Evolutionary conservation across 2,888 invertebrate species (phyloP).

Genomic region (Zaprionus lineosus): DNA sequence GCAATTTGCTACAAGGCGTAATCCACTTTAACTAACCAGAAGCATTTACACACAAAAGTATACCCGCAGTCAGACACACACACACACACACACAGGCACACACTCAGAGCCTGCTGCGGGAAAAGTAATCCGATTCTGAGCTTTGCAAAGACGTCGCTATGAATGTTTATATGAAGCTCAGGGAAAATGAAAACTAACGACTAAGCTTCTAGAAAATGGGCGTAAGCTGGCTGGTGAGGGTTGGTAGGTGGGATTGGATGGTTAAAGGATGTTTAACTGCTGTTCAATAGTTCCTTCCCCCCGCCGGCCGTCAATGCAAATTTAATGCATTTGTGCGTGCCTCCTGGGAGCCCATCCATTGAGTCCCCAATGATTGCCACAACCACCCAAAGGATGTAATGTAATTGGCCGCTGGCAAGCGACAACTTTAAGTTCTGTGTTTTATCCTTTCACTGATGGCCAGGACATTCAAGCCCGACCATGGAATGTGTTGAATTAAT

Average conservation of each 20-base stretch:
- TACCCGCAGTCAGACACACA: not conserved
- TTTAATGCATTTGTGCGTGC: constrained; percentile 52
- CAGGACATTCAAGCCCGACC: too few relatives aligned
- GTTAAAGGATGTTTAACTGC: too few relatives aligned
- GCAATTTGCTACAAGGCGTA: constrained; percentile 46
- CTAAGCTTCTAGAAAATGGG: too few relatives aligned
- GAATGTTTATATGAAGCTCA: constrained; percentile 49
- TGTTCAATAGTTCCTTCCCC: too few relatives aligned
- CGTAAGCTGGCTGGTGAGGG: too few relatives aligned
- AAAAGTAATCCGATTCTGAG: constrained; percentile 42
- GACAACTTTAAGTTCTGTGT: constrained; percentile 45
- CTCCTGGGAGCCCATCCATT: constrained; percentile 14
- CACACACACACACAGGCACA: constrained; percentile 2
- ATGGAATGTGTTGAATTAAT: too few relatives aligned
- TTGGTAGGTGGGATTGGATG: not conserved
- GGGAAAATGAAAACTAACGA: constrained; percentile 58
- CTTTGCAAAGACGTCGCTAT: constrained; percentile 30
- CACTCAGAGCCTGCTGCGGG: constrained; percentile 12
- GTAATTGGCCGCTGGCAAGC: constrained; percentile 54
- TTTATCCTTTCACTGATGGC: too few relatives aligned
- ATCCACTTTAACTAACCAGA: constrained; percentile 54
- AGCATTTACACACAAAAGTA: constrained; percentile 3
- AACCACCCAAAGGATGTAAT: constrained; percentile 23
- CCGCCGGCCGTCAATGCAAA: constrained; percentile 69
- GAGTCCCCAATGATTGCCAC: constrained; percentile 8